Conservation (phyloP, 2,797 vertebrate species). For the Enteromius treurensis region DNA sequence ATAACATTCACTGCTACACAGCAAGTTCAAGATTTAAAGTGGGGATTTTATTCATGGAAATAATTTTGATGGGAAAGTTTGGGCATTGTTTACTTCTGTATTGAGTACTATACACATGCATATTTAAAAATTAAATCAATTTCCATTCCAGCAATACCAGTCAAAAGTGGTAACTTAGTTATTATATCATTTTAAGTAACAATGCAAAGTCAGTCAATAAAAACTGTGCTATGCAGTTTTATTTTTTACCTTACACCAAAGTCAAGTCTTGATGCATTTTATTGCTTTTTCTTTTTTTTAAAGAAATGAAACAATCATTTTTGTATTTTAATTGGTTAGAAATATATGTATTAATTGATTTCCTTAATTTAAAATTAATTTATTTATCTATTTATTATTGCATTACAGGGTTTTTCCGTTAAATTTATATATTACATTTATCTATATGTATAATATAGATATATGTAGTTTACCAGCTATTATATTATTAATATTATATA, state of each 20-base stretch:
- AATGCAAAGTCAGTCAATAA: neutral
- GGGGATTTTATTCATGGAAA: neutral
- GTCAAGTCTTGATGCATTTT: neutral
- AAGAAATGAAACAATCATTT: neutral
- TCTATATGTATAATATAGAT: too few relatives aligned
- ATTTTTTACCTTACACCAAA: neutral
- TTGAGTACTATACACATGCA: neutral
- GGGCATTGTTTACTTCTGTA: neutral
- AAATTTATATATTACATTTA: too few relatives aligned
- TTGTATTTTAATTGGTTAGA: too few relatives aligned
- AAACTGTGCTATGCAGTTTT: neutral
- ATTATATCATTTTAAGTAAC: neutral
- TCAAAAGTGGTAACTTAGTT: neutral
- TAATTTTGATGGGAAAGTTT: neutral
- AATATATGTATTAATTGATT: too few relatives aligned
- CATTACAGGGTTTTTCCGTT: too few relatives aligned
- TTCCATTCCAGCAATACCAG: neutral
- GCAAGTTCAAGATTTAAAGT: slow-evolving; percentile 32
- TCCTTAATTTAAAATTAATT: too few relatives aligned
- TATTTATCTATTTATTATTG: too few relatives aligned
- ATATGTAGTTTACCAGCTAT: too few relatives aligned
- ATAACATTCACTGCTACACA: neutral
- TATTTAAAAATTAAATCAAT: neutral
- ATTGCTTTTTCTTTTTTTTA: neutral
- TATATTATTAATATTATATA: too few relatives aligned